Evolutionary conservation across 2,888 invertebrate genomes (phyloP), one percentile per base, ranked within the genome.

Genomic region (Andricus quercusramuli): DNA sequence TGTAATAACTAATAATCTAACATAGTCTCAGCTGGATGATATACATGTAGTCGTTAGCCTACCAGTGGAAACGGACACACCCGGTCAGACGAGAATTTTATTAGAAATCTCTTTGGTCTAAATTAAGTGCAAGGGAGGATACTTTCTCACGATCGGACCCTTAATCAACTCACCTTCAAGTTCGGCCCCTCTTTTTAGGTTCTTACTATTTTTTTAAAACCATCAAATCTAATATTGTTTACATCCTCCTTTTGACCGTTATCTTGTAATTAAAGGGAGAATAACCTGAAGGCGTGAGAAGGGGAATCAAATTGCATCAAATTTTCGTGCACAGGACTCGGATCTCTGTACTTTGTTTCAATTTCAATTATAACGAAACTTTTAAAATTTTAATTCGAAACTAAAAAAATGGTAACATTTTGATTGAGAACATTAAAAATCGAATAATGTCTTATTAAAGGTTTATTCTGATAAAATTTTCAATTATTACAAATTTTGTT

Each of bases 1-100:
- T 85, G 80, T 86, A 86, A 86, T 82, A 88, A 87, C 83, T 86
- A 87, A 88, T 83, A 83, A 77, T 79, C 84, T 83, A 87, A 85
- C 88, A 80, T 83, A 83, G 62, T 79, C 79, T 79, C 20, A 4
- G 62, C 64, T 37, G 8, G 41, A 74, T 74, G 13, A 9, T 15
- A 15, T 37, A 37, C 9, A 37, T 22, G 74, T 47, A 17, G 47
- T 17, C 17, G 5, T 0, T 17, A 47, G 47, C 47, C 47, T 47
- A 20, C 32, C 41, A 67, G 11, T 59, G 41, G 2, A 68, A 68
- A 68, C 11, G 44, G 22, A 68, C 44, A 11, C 15, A n/a, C 44
- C 3, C 8, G 5, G 25, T 25, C 62, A 70, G 51, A 51, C 25
- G 51, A 70, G 29, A 51, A n/a, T 32, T 41, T 25, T 51, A 70